These are phyloP conservation scores for Cerceris ruficornis DNA, from an alignment of 2,888 invertebrate genomes.

Conservation along the genomic window DNA sequence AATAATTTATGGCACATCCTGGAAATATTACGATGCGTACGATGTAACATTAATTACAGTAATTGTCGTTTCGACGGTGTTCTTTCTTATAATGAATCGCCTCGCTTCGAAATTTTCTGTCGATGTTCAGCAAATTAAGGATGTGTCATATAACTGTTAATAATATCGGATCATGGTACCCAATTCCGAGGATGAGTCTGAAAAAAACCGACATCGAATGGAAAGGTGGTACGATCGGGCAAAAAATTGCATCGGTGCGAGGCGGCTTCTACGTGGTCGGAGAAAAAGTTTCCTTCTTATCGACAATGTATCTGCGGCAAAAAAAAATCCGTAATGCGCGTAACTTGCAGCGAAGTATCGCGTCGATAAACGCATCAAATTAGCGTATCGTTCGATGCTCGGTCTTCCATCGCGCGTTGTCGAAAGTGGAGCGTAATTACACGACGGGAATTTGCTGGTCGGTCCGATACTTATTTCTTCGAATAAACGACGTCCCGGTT, in stretches of 20 bases:
- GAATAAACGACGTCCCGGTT: conserved; percentile 4
- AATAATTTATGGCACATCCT: too few species aligned
- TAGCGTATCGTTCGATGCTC: conserved; percentile 51
- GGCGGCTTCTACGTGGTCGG: too few species aligned
- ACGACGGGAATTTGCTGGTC: conserved; percentile 38
- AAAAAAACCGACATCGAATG: neutral
- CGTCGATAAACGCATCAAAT: conserved; percentile 49
- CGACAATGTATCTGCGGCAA: conserved; percentile 37
- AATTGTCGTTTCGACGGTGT: neutral
- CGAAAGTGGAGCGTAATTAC: conserved; percentile 41
- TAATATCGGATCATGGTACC: neutral
- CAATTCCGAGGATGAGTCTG: neutral
- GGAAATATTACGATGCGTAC: neutral
- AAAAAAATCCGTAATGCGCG: conserved; percentile 18
- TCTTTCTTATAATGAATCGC: too few species aligned
- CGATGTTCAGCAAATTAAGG: too few species aligned
- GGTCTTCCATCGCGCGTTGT: conserved; percentile 31
- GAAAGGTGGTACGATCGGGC: neutral
- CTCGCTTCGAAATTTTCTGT: too few species aligned
- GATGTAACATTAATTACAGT: neutral
- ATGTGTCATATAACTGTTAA: too few species aligned
- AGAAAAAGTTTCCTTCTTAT: neutral
- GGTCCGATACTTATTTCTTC: conserved; percentile 22
- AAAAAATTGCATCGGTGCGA: neutral
- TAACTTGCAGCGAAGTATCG: conserved; percentile 36